Evolutionary conservation across 2,888 invertebrate genomes (phyloP).

Genomic region (Himalopsyche anomala): DNA sequence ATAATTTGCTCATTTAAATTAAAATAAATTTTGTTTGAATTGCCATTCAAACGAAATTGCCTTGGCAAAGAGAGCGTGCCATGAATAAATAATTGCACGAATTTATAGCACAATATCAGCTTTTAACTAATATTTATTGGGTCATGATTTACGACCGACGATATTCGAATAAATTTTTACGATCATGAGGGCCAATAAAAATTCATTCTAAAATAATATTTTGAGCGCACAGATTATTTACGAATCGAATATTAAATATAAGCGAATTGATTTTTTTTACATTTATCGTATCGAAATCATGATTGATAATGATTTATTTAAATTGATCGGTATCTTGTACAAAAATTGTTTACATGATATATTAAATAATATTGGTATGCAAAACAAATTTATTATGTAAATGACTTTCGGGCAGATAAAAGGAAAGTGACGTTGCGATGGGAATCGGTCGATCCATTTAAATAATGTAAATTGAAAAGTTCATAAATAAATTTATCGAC

Average conservation of each 20-base stretch:
- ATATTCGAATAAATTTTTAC: background rate
- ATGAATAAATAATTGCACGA: constrained; percentile 23
- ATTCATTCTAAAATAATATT: constrained; percentile 8
- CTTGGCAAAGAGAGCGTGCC: background rate
- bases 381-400: no score
- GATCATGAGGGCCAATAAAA: constrained; percentile 21
- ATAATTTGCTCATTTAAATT: background rate
- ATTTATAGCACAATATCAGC: constrained; percentile 25
- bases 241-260: background rate
- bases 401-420: no score
- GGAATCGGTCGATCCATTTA: no score
- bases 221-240: background rate
- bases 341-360: no score
- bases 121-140: constrained; percentile 20
- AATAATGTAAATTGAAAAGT: no score
- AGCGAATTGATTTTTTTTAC: background rate
- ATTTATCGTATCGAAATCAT: background rate
- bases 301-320: background rate
- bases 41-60: background rate
- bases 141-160: constrained; percentile 13
- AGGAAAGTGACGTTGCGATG: no score
- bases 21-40: constrained; percentile 14
- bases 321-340: background rate
- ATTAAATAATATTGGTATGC: no score
- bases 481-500: no score